Evolutionary conservation across 1,140 invertebrate genomes (phyloP), one percentile per base, ranked within the genome.

Genomic region (Coenobita brevimanus): DNA sequence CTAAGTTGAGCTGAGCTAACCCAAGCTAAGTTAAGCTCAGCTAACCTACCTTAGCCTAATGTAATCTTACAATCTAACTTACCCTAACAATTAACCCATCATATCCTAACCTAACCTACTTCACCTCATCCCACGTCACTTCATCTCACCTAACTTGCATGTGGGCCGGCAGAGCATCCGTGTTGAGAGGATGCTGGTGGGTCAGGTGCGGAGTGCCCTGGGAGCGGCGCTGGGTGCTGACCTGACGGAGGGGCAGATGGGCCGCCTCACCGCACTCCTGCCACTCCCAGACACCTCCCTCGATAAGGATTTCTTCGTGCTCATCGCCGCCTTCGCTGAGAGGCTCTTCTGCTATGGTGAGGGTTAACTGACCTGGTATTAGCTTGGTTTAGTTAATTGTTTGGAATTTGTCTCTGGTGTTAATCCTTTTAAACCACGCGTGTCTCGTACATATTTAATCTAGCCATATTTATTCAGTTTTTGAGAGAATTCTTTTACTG

Each of bases 291-390:
- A 80, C 13, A 27, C 50, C 17, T 60, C 84, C 1, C 41, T 87
- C 3, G 84, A 87, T 13, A 69, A 64, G 30, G 84, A 87, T 10
- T 80, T 80, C 30, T 87, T 87, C 17, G 43, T 87, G 3, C 84
- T 87, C 4, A 46, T 87, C 15, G 76, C 84, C 17, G 84, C 84
- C 62, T 87, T 87, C 43, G 84, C 84, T 27, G 84, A 87, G 84
- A 50, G 84, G 24, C 78, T 87, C 75, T 87, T 87, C 64, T 87
- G 84, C 21, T 87, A 87, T 54, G 84, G 84, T 87, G 43, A 85
- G 83, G 76, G 0, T 46, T 33, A 21, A 17, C 17, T 8, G 13
- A n/a, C 30, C 17, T 81, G 33, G 27, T 2, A 17, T 6, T 8
- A 3, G n/a, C 21, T 17, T 50, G 46, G 15, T 38, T 2, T 62